Evolutionary conservation across 2,888 invertebrate species (phyloP).

Genomic region (Syritta pipiens): DNA sequence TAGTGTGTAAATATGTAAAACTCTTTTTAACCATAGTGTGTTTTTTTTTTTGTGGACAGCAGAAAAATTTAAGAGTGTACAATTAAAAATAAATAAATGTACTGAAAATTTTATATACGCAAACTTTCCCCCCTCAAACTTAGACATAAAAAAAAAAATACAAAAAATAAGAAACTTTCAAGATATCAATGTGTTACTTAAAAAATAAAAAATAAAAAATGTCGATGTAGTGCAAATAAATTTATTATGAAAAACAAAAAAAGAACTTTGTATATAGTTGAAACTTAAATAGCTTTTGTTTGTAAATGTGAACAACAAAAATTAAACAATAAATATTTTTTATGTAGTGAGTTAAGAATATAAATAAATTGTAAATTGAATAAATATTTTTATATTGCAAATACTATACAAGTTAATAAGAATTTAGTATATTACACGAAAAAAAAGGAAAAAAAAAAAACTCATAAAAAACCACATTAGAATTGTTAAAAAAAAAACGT

Average conservation of each 20-base stretch:
- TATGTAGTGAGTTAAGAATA: slow-evolving; percentile 67
- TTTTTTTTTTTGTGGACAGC: slow-evolving; percentile 50
- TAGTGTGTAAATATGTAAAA: slow-evolving; percentile 55
- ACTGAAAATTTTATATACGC: slow-evolving; percentile 67
- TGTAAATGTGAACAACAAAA: slow-evolving; percentile 65
- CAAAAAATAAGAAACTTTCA: neutral
- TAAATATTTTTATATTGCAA: slow-evolving; percentile 69
- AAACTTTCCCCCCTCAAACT: slow-evolving; percentile 46
- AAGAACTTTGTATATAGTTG: slow-evolving; percentile 57
- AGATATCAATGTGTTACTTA: slow-evolving; percentile 63
- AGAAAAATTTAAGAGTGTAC: slow-evolving; percentile 55
- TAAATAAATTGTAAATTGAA: slow-evolving; percentile 65
- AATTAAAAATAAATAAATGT: slow-evolving; percentile 60
- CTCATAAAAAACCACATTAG: slow-evolving; percentile 42
- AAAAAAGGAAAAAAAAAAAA: slow-evolving; percentile 22
- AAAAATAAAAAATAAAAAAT: slow-evolving; percentile 19
- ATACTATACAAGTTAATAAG: slow-evolving; percentile 54
- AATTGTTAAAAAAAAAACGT: slow-evolving; percentile 47
- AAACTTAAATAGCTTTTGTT: slow-evolving; percentile 68
- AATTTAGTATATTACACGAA: slow-evolving; percentile 48
- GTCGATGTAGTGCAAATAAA: slow-evolving; percentile 56
- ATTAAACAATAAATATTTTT: slow-evolving; percentile 64
- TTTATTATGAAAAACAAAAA: slow-evolving; percentile 1
- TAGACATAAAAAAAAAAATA: slow-evolving; percentile 26
- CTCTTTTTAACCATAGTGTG: slow-evolving; percentile 37